Conservation (phyloP, 2,888 invertebrate genomes). For the Drosophila buzzatii region DNA sequence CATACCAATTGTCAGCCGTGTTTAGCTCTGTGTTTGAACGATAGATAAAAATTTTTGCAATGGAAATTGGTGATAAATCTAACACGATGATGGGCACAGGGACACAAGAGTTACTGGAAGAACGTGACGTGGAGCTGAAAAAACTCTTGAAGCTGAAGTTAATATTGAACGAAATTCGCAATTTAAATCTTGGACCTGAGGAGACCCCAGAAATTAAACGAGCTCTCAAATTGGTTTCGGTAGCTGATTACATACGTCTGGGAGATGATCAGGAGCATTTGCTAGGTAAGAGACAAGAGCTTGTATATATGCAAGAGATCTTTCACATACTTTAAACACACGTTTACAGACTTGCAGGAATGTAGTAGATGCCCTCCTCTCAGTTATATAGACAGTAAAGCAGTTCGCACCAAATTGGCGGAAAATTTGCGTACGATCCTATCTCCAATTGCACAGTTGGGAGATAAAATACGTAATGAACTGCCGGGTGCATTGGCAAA, state of each 20-base stretch:
- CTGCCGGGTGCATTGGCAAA: slow-evolving; percentile 69
- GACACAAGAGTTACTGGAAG: slow-evolving; percentile 65
- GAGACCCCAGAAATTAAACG: slow-evolving; percentile 53
- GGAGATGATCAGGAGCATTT: slow-evolving; percentile 43
- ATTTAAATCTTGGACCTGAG: slow-evolving; percentile 41
- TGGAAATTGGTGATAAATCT: slow-evolving; percentile 52
- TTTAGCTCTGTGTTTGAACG: background rate
- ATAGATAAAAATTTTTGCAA: background rate
- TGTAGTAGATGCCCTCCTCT: slow-evolving; percentile 43
- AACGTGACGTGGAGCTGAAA: slow-evolving; percentile 65
- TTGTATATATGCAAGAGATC: background rate
- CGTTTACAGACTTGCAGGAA: slow-evolving; percentile 48
- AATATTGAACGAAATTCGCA: slow-evolving; percentile 67
- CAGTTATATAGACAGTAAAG: slow-evolving; percentile 81
- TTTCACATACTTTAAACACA: background rate
- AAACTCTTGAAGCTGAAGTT: slow-evolving; percentile 76
- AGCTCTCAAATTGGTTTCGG: slow-evolving; percentile 57
- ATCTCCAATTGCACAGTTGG: slow-evolving; percentile 66
- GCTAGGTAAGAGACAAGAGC: slow-evolving; percentile 51
- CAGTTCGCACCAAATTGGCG: slow-evolving; percentile 68
- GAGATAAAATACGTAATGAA: slow-evolving; percentile 67
- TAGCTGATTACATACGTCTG: slow-evolving; percentile 62
- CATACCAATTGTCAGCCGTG: background rate
- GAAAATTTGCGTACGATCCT: slow-evolving; percentile 56
- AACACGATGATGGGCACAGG: slow-evolving; percentile 69